Base-by-base conservation (phyloP, 2,888 invertebrate species). In the Cremastobaeus sp. region DNA sequence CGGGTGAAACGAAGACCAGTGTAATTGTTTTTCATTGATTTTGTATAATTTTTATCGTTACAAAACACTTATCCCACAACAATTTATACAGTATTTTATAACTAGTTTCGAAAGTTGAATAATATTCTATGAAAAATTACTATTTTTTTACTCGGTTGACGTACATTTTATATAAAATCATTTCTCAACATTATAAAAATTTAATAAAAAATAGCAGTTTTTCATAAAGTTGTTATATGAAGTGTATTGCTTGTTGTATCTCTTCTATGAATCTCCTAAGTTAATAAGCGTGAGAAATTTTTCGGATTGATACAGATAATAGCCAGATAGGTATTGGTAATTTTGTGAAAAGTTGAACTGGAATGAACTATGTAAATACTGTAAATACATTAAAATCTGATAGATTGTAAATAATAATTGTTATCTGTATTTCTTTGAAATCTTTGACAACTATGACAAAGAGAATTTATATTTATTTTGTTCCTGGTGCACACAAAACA, bases 71-170 rank as follows among this genome's bases (percentile, higher is more conserved):
- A n/a, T 62, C 64, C 20, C 21, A 6, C 48, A 55, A 57, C 43
- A 35, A 71, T 20, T 64, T 70, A 57, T 71, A 64, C 70, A 71
- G 70, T 71, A 71, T 70, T 70, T 70, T 70, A 62, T 30, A 48
- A 6, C 52, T 60, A 69, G 45, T 43, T 52, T 59, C 59, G 20
- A 39, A 47, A 30, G 8, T 15, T 45, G 21, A 35, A 28, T 21
- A 41, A 48, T 50, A 11, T 37, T 65, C 1, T 34, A 20, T 59
- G 35, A 37, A 37, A 54, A 55, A 45, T 45, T 43, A 39, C 34
- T 60, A 57, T 43, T 57, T 43, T n/a, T n/a, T n/a, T n/a, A n/a
- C n/a, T n/a, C n/a, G n/a, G n/a, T n/a, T n/a, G n/a, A n/a, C n/a
- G n/a, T n/a, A n/a, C n/a, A n/a, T n/a, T n/a, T n/a, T n/a, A n/a